These are phyloP conservation scores for Brienomyrus longianalis DNA, from an alignment of 2,113 vertebrate genomes.

Conservation along the genomic window DNA sequence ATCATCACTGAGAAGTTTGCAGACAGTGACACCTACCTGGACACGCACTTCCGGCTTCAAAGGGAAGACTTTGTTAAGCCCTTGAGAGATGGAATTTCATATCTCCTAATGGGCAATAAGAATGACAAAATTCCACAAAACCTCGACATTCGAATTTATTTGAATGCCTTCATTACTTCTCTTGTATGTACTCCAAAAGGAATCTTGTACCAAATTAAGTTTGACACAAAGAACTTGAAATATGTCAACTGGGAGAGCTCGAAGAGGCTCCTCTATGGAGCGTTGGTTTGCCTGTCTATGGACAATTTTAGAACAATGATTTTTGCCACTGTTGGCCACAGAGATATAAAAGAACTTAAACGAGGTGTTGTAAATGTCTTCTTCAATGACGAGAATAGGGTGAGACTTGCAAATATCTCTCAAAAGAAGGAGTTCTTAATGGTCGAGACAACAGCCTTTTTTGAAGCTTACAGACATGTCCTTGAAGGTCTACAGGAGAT, in stretches of 20 bases:
- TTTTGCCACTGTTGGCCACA: constrained; percentile 40
- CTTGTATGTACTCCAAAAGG: constrained; percentile 26
- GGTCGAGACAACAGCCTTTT: constrained; percentile 44
- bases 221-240: constrained; percentile 23
- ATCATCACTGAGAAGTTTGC: constrained; percentile 27
- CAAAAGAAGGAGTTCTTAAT: constrained; percentile 30
- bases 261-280: constrained; percentile 35
- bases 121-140: neutral
- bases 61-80: constrained; percentile 42
- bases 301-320: constrained; percentile 37
- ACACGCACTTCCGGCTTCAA: constrained; percentile 45
- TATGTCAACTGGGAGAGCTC: constrained; percentile 31
- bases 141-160: constrained; percentile 32
- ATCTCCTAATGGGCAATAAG: constrained; percentile 11
- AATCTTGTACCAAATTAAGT: constrained; percentile 26
- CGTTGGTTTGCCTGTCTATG: constrained; percentile 40
- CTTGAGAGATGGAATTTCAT: constrained; percentile 40
- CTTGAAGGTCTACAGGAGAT: constrained; percentile 42
- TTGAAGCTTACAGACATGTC: constrained; percentile 45
- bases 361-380: constrained; percentile 19
- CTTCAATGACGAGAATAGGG: constrained; percentile 25
- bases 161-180: constrained; percentile 9
- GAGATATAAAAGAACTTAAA: constrained; percentile 6
- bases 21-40: constrained; percentile 33
- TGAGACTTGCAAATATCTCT: constrained; percentile 12